Base-by-base conservation (phyloP, 2,113 vertebrate species). In the Centropristis striata region DNA sequence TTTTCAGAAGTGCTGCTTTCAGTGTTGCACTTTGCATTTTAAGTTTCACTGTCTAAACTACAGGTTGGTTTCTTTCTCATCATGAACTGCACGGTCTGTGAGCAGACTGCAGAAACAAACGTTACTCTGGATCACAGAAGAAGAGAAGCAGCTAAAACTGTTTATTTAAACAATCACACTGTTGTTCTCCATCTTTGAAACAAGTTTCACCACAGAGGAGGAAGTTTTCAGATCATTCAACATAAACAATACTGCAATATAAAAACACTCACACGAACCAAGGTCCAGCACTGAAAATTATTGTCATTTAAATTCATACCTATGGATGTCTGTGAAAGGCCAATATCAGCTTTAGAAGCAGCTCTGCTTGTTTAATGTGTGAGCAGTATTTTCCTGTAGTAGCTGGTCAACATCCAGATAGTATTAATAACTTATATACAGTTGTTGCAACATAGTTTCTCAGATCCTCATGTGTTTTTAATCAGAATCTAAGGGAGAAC, bases 1-100 rank as follows among this genome's bases (percentile, higher is more conserved):
- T 41, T 72, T 7, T 67, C 18, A 47, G 41, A 75, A 39, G 73
- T 44, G 69, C 71, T 44, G 73, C 68, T 5, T 75, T 59, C 58
- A 84, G 14, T 46, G 28, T 57, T 81, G 78, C 78, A 53, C 67
- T 54, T 54, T 55, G 25, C 25, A 55, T 32, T 28, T 18, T 21
- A 64, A 42, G 64, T 74, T 55, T 71, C 53, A 28, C 2, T 44
- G 28, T 28, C 36, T n/a, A 0, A 8, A 44, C 25, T 37, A 9
- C 0, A 9, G 16, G 5, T 18, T 1, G 7, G 14, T 21, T 46
- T 59, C 20, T 27, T 44, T 60, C 27, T 66, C 57, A 37, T 41
- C 13, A 16, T 32, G 4, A 50, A 13, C 49, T 28, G 59, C 23
- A 2, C 10, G 8, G 9, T 2, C 25, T 5, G 2, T 32, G 54